Evolutionary conservation across 2,888 invertebrate genomes (phyloP), one percentile per base, ranked within the genome.

Genomic region (Nemurella pictetii): DNA sequence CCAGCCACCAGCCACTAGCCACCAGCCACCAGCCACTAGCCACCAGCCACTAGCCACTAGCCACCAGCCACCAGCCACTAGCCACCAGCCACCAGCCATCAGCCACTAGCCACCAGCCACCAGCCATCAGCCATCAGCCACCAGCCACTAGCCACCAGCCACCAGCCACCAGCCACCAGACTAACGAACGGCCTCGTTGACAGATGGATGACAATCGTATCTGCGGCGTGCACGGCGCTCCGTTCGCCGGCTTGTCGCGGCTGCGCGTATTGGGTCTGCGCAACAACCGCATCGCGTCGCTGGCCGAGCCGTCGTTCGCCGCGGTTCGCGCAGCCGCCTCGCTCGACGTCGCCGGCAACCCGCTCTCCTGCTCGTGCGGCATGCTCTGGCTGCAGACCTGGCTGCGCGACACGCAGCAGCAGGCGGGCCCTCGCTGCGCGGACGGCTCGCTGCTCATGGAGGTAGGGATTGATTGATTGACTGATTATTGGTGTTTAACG

Each of bases 301-400:
- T 97, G 86, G 92, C 94, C 0, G 97, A 97, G 90, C 91, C 92
- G 29, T 94, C 94, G 0, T 95, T 97, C 88, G 93, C 94, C 85
- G 94, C 95, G 87, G 90, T 97, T 74, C 92, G 96, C 87, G 95
- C 95, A 86, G 96, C 96, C 87, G 96, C 96, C 7, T 93, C 96
- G 87, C 91, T 97, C 85, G 96, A 97, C 90, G 93, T 97, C 86
- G 96, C 96, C 90, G 97, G 95, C 36, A 97, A 97, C 91, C 97
- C 97, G 0, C 91, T 97, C 86, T 92, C 93, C 28, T 97, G 97
- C 89, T 94, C 95, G 82, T 97, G 97, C 89, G 94, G 94, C 86
- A 93, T 96, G 89, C 92, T 96, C 84, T 97, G 97, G 97, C 90
- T 97, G 0, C 94, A 96, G 87, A 95, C 94, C 1, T 97, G 96